phyloP scores from a whole-genome alignment of 2,113 vertebrate species.

The Regulus satrapa region DNA sequence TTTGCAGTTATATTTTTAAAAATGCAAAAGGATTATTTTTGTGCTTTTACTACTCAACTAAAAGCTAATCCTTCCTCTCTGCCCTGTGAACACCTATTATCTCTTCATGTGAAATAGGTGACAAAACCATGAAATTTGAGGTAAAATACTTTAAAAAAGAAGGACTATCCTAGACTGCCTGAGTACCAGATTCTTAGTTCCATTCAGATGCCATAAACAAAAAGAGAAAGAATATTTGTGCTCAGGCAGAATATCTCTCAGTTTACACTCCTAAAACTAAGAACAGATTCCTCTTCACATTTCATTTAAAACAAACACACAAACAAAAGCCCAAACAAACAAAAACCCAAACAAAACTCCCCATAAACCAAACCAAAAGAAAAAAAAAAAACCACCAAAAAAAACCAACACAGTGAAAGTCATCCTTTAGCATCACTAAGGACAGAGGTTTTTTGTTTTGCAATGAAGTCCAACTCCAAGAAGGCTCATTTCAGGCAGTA shows the following conservation, averaged over 20 bases:
- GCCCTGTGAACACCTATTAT: neutral
- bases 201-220: neutral
- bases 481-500: neutral
- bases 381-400: neutral
- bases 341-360: neutral
- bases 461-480: neutral
- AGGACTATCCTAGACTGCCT: neutral
- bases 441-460: neutral
- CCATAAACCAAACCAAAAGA: neutral
- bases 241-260: neutral
- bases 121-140: neutral
- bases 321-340: too few species aligned
- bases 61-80: neutral
- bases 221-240: neutral
- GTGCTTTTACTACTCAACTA: neutral
- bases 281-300: neutral
- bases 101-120: neutral
- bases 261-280: neutral
- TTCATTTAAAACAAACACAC: neutral
- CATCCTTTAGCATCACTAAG: neutral
- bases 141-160: neutral
- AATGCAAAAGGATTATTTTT: neutral
- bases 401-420: neutral
- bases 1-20: neutral
- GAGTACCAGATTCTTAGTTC: neutral